Percentiles rank a stretch among this genome's conserved stretches.
These are phyloP conservation scores for Acronicta alni DNA, from an alignment of 2,888 invertebrate species.

Conservation along the genomic window DNA sequence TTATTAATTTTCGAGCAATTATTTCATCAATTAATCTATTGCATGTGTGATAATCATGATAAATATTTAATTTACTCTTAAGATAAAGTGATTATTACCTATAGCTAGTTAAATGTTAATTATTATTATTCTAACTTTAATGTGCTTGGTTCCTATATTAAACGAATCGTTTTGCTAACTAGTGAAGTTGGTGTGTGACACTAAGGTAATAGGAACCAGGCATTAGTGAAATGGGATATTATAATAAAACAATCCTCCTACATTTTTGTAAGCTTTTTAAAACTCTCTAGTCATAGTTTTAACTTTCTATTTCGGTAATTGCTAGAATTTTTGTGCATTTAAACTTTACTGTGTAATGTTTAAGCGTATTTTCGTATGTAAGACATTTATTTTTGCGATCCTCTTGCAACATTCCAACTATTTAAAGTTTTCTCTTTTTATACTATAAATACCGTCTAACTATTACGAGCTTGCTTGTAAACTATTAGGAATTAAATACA, in stretches of 20 bases:
- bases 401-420: constrained; percentile 65
- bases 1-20: constrained; percentile 49
- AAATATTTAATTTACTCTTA: constrained; percentile 39
- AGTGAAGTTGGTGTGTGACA: background rate
- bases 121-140: constrained; percentile 18
- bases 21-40: constrained; percentile 51
- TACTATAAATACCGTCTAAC: constrained; percentile 52
- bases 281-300: constrained; percentile 62
- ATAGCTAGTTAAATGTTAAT: constrained; percentile 33
- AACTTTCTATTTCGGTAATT: constrained; percentile 49
- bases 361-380: constrained; percentile 54
- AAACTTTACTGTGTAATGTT: constrained; percentile 54
- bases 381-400: constrained; percentile 63
- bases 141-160: constrained; percentile 14
- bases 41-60: constrained; percentile 51
- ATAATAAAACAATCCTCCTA: constrained; percentile 45
- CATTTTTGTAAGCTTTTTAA: constrained; percentile 56
- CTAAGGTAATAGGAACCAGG: constrained; percentile 24
- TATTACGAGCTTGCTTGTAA: constrained; percentile 54
- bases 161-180: constrained; percentile 17
- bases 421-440: constrained; percentile 53
- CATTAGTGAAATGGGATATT: constrained; percentile 40
- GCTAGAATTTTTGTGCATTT: constrained; percentile 59
- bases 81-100: constrained; percentile 38
- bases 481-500: constrained; percentile 46